These are phyloP conservation scores for Morpho achilles DNA, from an alignment of 2,888 invertebrate genomes.

Conservation along the genomic window DNA sequence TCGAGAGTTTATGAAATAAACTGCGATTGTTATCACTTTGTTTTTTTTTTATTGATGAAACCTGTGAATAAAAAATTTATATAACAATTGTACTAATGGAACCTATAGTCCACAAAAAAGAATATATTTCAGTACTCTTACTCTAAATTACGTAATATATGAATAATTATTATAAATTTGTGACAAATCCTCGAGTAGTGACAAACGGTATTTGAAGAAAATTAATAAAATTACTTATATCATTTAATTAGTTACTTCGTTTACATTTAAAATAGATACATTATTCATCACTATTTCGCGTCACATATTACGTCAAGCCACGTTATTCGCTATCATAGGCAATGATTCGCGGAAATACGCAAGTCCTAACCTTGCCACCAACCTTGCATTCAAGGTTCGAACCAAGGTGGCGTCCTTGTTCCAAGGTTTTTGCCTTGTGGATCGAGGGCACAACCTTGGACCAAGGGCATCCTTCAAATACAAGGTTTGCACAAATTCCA, in stretches of 20 bases:
- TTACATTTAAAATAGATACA: no score
- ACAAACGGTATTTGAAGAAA: no score
- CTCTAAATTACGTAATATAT: no score
- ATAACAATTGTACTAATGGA: no score
- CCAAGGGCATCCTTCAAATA: constrained; percentile 33
- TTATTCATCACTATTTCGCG: neutral
- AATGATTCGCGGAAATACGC: constrained; percentile 20
- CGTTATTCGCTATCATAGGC: constrained; percentile 15
- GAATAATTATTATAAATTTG: no score
- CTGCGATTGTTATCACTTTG: constrained; percentile 18
- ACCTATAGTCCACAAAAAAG: no score
- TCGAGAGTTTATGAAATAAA: constrained; percentile 27
- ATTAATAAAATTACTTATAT: no score
- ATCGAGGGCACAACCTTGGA: constrained; percentile 39
- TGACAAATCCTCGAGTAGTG: no score
- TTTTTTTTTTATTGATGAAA: no score
- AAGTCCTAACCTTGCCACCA: constrained; percentile 24
- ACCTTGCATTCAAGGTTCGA: constrained; percentile 32
- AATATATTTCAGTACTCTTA: no score
- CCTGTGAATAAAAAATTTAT: no score
- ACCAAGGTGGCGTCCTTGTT: constrained; percentile 29
- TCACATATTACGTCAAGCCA: constrained; percentile 12
- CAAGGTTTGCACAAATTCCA: constrained; percentile 18
- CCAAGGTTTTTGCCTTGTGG: constrained; percentile 33
- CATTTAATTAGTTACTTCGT: no score